These are phyloP conservation scores for Aplochiton taeniatus DNA, from an alignment of 2,797 vertebrate species.

Conservation along the genomic window DNA sequence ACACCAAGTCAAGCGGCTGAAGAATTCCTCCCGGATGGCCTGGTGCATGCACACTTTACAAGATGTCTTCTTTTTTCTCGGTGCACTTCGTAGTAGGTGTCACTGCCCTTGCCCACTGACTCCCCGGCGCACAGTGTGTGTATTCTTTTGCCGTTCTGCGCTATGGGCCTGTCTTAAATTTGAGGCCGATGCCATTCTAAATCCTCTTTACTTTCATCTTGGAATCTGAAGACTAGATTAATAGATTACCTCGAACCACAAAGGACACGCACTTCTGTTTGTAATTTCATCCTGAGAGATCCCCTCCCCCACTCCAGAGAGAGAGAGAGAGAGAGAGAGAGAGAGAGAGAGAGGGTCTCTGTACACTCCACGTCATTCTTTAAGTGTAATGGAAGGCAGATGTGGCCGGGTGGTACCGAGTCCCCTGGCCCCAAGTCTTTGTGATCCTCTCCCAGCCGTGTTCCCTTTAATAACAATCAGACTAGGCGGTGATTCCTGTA, in stretches of 20 bases:
- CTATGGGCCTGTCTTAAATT: too few relatives aligned
- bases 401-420: slow-evolving; percentile 64
- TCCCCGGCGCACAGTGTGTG: background rate
- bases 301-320: slow-evolving; percentile 51
- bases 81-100: background rate
- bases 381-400: slow-evolving; percentile 77
- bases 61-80: too few relatives aligned
- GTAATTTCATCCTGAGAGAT: slow-evolving; percentile 69
- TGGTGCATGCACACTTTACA: background rate
- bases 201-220: slow-evolving; percentile 28
- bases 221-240: slow-evolving; percentile 37
- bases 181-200: slow-evolving; percentile 12
- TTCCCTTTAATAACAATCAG: too few relatives aligned
- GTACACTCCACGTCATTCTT: slow-evolving; percentile 72
- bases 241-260: slow-evolving; percentile 45
- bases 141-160: too few relatives aligned
- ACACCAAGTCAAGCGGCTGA: slow-evolving; percentile 23
- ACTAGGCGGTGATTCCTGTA: too few relatives aligned
- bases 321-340: too few relatives aligned
- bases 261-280: slow-evolving; percentile 64
- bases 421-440: slow-evolving; percentile 45
- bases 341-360: slow-evolving; percentile 61
- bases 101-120: background rate
- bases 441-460: slow-evolving; percentile 36
- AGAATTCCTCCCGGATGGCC: slow-evolving; percentile 8